Percentiles rank a stretch among this genome's conserved stretches.
These are phyloP conservation scores for Eupithecia subfuscata DNA, from an alignment of 2,888 invertebrate species.

Conservation along the genomic window DNA sequence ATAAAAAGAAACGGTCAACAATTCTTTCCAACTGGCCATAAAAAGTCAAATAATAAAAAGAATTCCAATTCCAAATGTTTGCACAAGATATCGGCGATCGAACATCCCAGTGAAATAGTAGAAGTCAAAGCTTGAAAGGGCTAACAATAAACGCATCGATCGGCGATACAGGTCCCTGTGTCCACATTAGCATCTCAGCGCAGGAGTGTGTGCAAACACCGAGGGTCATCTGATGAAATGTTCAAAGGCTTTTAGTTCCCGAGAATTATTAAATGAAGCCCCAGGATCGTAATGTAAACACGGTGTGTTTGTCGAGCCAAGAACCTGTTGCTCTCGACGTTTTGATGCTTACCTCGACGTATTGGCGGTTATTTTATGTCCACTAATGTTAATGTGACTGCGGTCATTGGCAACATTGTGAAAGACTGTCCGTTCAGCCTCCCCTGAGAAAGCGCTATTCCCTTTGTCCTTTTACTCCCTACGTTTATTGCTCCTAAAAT, in stretches of 20 bases:
- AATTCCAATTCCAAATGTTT: conserved; percentile 60
- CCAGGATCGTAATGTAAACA: conserved; percentile 84
- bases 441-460: conserved; percentile 43
- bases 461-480: conserved; percentile 50
- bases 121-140: conserved; percentile 71
- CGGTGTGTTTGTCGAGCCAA: conserved; percentile 75
- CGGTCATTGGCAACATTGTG: conserved; percentile 78
- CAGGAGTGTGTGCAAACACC: conserved; percentile 83
- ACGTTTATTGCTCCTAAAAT: conserved; percentile 40
- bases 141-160: conserved; percentile 81
- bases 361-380: conserved; percentile 83
- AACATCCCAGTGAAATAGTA: conserved; percentile 74
- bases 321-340: conserved; percentile 82
- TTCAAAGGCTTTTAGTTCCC: conserved; percentile 85
- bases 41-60: conserved; percentile 43
- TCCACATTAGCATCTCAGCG: conserved; percentile 83
- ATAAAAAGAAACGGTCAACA: conserved; percentile 24
- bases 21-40: conserved; percentile 29
- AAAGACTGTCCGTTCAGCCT: conserved; percentile 45
- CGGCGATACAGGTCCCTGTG: conserved; percentile 83
- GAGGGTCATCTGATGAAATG: conserved; percentile 84
- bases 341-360: conserved; percentile 76
- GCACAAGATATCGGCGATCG: conserved; percentile 71
- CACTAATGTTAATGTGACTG: conserved; percentile 79
- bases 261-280: conserved; percentile 84